Evolutionary conservation across 2,888 invertebrate genomes (phyloP), one percentile per base, ranked within the genome.

Genomic region (Ctenicera cuprea): DNA sequence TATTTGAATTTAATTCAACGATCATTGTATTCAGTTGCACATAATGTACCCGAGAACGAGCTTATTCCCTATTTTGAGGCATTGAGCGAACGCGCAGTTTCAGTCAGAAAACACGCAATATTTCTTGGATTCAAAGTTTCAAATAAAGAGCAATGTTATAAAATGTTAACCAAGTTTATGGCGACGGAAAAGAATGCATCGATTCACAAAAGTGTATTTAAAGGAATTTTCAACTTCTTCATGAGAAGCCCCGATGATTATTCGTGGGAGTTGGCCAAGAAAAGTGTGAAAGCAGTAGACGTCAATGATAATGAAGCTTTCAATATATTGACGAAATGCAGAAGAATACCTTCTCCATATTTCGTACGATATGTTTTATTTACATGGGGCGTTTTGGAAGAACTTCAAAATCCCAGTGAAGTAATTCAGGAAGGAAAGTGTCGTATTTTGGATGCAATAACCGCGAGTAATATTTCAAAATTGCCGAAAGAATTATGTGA

Each of bases 31-130:
- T 50, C 66, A 0, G 12, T 66, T 9, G 38, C 30, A 8, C n/a
- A 22, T 1, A 61, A 71, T 45, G 37, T 71, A 4, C 54, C 61
- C 0, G 77, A 77, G 64, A 41, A 48, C 9, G 20, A 68, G 26
- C 22, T 73, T 8, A 3, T 14, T 0, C 0, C 12, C 3, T 41
- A 62, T 30, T 38, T 75, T 4, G 12, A 48, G 8, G 20, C 16
- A 12, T 68, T 77, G 43, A 38, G 9, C 5, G 14, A 72, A 16
- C 33, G 50, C 2, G 48, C 71, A 0, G 73, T 75, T 54, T 76
- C 76, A 9, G 59, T 71, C 1, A 57, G 66, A 14, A 77, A 76
- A 26, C 73, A 74, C 50, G 54, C 61, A n/a, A 59, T 77, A 3
- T 41, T 26, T 18, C 54, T 77, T 4, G 62, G 54, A n/a, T 48